Conservation (phyloP, 2,113 vertebrate genomes). For the Mus pahari region DNA sequence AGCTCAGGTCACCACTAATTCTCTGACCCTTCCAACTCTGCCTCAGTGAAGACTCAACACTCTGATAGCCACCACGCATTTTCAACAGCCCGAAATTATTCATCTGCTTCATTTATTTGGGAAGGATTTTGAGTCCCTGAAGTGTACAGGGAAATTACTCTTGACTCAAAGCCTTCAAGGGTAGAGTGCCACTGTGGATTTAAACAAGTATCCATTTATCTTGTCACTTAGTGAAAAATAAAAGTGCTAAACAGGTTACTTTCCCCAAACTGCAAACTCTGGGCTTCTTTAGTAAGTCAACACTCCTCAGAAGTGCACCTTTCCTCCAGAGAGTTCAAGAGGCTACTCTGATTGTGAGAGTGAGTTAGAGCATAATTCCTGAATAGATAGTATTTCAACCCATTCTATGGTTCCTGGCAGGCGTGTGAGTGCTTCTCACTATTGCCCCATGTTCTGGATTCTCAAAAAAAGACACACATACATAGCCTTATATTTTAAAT, state of each 20-base stretch:
- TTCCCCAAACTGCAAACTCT: neutral
- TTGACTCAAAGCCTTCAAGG: neutral
- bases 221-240: neutral
- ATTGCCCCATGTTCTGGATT: too few relatives aligned
- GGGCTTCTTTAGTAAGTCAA: neutral
- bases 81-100: neutral
- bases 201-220: neutral
- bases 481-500: too few relatives aligned
- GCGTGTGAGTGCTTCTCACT: too few relatives aligned
- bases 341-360: neutral
- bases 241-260: neutral
- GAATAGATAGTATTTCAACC: too few relatives aligned
- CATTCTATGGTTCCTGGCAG: too few relatives aligned
- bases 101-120: neutral
- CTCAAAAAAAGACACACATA: too few relatives aligned
- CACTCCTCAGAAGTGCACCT: neutral
- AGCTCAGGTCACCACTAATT: neutral
- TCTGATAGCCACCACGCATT: neutral
- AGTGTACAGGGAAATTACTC: neutral
- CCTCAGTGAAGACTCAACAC: neutral
- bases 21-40: neutral
- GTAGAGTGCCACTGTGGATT: neutral
- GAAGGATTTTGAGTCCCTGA: neutral
- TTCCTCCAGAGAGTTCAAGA: neutral
- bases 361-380: neutral